A percentile compares a stretch with the other conserved stretches of the same genome.
Conservation (phyloP, 2,888 invertebrate species). For the Temnothorax unifasciatus region DNA sequence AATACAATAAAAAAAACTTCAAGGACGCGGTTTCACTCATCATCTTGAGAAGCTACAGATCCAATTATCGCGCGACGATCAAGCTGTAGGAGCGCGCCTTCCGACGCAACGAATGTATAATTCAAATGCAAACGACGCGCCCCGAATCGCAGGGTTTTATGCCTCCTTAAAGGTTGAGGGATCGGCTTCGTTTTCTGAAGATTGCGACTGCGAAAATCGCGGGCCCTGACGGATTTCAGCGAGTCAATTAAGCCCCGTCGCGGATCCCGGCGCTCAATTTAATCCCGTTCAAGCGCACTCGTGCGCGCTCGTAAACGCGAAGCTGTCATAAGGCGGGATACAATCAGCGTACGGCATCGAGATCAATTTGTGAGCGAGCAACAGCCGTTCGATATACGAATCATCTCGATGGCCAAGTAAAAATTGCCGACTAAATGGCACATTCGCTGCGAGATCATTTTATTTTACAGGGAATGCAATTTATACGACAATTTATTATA, state of each 20-base stretch:
- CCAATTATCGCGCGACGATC: slow-evolving; percentile 41
- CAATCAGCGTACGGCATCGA: slow-evolving; percentile 5
- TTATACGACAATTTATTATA: neutral
- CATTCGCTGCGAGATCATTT: neutral
- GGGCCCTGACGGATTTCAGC: slow-evolving; percentile 37
- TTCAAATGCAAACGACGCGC: slow-evolving; percentile 43
- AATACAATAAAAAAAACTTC: neutral
- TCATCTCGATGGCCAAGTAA: neutral
- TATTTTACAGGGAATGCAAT: neutral
- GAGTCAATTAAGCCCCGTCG: slow-evolving; percentile 27
- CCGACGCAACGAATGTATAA: slow-evolving; percentile 29
- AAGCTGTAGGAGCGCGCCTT: slow-evolving; percentile 9
- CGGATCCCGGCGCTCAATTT: slow-evolving; percentile 14
- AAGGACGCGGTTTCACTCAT: neutral
- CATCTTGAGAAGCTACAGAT: slow-evolving; percentile 30
- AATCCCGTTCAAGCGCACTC: slow-evolving; percentile 11
- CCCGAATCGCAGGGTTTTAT: slow-evolving; percentile 6
- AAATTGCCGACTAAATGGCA: slow-evolving; percentile 6
- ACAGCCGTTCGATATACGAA: neutral
- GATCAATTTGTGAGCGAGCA: slow-evolving; percentile 26
- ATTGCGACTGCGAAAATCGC: slow-evolving; percentile 4
- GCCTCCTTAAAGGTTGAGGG: slow-evolving; percentile 29
- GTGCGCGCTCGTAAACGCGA: slow-evolving; percentile 21
- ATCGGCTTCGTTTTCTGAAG: slow-evolving; percentile 29
- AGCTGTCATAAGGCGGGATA: slow-evolving; percentile 1